Base-by-base conservation (phyloP, 92 coral and sea anemone species). In the Palythoa grandiflora region DNA sequence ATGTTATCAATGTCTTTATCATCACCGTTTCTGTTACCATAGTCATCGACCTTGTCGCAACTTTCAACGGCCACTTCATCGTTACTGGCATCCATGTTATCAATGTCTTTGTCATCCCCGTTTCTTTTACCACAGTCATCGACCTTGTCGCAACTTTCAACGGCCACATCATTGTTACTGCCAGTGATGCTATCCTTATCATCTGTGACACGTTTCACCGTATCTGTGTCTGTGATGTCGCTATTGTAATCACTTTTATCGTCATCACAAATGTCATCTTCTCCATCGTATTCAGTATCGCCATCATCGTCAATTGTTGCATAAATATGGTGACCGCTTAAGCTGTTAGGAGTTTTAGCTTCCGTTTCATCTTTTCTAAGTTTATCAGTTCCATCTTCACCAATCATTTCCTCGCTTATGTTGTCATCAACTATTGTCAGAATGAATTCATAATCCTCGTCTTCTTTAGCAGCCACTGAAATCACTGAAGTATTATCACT, bases 401-500 rank as follows among this genome's bases (percentile, higher is more conserved):
- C 52, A 11, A 21, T 17, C 15, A 3, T 51, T 48, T 60, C 44
- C 44, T 40, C 38, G 71, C 47, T 78, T 36, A n/a, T 35, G 4
- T 52, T 47, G 28, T 81, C 47, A 53, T 81, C 74, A 12, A 15
- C 47, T 21, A 20, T 2, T 10, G 75, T 28, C 61, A 28, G 61
- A 65, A 47, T 20, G 19, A 36, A 5, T 3, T 47, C 66, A 14
- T 51, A 17, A 52, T 6, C 59, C 35, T 81, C 86, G 20, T 68
- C 48, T 47, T 80, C 60, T 36, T 63, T 80, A 19, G 85, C 85
- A 65, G 20, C 85, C n/a, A 80, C 57, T 0, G 85, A 59, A 50
- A 48, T 47, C 28, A 80, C 48, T 28, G 85, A 80, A 2, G 40
- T 1, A 17, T n/a, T 80, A n/a, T 80, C 85, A 8, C 60, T 65